A percentile compares a stretch with the other conserved stretches of the same genome.
phyloP scores from a whole-genome alignment of 2,113 vertebrate species.

The Oreochromis niloticus region DNA sequence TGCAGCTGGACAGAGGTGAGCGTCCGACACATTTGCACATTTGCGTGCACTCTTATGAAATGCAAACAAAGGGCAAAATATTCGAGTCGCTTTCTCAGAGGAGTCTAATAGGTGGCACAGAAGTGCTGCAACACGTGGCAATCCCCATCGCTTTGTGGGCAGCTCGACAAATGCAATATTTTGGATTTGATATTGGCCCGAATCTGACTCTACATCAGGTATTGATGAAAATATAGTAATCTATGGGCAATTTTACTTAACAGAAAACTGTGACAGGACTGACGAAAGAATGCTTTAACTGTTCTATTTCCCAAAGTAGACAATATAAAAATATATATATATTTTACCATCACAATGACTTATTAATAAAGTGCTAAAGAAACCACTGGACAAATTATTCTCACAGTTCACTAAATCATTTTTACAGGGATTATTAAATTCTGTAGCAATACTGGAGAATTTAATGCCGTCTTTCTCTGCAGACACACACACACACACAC shows the following conservation, averaged over 20 bases:
- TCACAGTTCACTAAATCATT: neutral
- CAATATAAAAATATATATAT: neutral
- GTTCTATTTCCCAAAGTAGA: neutral
- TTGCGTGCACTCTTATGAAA: neutral
- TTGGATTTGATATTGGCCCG: neutral
- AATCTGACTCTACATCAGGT: rapidly evolving
- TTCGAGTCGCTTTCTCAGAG: neutral
- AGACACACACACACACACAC: neutral
- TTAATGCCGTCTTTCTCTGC: neutral
- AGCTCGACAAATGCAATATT: neutral
- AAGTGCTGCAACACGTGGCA: neutral
- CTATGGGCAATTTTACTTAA: neutral
- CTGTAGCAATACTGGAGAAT: neutral
- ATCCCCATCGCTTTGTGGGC: neutral
- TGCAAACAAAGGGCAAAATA: neutral
- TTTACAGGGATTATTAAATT: neutral
- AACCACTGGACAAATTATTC: neutral
- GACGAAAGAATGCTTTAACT: neutral
- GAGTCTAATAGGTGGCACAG: neutral
- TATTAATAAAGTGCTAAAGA: neutral
- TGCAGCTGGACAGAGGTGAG: neutral
- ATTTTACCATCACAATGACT: neutral
- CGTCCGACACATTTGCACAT: neutral
- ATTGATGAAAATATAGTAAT: neutral
- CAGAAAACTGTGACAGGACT: neutral